Evolutionary conservation across 2,113 vertebrate genomes (phyloP), one percentile per base, ranked within the genome.

Genomic region (Elephantulus edwardii): DNA sequence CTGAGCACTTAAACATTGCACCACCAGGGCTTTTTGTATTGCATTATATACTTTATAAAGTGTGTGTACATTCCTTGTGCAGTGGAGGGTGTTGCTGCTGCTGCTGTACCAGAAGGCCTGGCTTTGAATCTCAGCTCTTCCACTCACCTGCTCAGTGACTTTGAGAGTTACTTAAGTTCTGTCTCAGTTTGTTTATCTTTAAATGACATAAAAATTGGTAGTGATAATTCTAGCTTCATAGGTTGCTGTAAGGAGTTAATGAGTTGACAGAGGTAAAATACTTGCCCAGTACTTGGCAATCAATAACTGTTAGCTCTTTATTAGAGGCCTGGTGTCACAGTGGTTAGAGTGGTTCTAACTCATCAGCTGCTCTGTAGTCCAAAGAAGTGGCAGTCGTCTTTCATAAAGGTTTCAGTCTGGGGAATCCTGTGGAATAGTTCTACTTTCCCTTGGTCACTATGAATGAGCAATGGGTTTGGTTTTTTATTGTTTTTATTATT

Each of bases 151-250:
- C 86, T 20, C 0, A 30, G 42, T 64, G 91, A 28, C 40, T 35
- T 80, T 56, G 19, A 60, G 38, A 46, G 9, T 60, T 10, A 50
- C 14, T n/a, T 71, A 62, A 74, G 42, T 20, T 60, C 52, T 70
- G 78, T 58, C 54, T 91, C 66, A 42, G 8, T 72, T 46, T 54
- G 62, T 50, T 83, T 86, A 44, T 70, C 70, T 76, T 64, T 83
- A 75, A 46, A 10, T 62, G 66, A 28, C 40, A 10, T 17, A 76
- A 52, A 72, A 60, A 42, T 48, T 20, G n/a, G 42, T 2, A 54
- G n/a, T 26, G 17, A 30, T n/a, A 44, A 30, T 42, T 5, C 60
- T 50, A 66, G 17, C 58, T 46, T 86, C 35, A 10, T 48, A 24
- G 81, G 10, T 26, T 30, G 30, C 35, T 60, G 72, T 78, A 68